Evolutionary conservation across 2,797 vertebrate species (phyloP), one percentile per base, ranked within the genome.

Genomic region (Amblyopsis hoosieri): DNA sequence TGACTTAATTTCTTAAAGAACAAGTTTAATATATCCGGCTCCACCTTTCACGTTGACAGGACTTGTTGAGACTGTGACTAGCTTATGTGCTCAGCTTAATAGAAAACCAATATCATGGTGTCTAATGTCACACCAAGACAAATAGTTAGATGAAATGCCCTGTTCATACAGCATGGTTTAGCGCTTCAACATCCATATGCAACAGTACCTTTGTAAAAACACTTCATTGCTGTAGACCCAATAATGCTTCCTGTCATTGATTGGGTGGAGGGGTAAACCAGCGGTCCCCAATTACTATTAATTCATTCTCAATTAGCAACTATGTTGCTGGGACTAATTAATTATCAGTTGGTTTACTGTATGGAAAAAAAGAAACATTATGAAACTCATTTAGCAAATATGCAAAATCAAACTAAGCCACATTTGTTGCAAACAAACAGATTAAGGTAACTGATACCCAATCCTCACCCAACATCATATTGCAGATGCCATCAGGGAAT

Each of bases 11-110:
- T 82, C 57, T 75, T 12, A 8, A 61, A 53, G 60, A 80, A 63
- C 45, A 64, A 45, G 69, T 79, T 83, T 67, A 80, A 84, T 83
- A 74, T 71, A 60, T 71, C 65, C 61, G 47, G 8, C 57, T 63
- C 67, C 63, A 37, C 49, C 53, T 62, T 81, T 47, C 54, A 52
- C 71, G 69, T 75, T 68, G 55, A 72, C 1, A 78, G 37, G 69
- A 76, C 64, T 84, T 54, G 57, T 75, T 60, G 65, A 64, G 4
- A 64, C 56, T 64, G 29, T 17, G 67, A 71, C 62, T 59, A 57
- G 65, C 61, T 67, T 64, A 78, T 74, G 63, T 52, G 69, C 56
- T 54, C 67, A 66, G 8, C 54, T 10, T 15, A 46, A 49, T 8
- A 56, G 51, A 79, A 74, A 76, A 67, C 17, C 74, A 72, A 68